Evolutionary conservation across 1,140 invertebrate species (phyloP), one percentile per base, ranked within the genome.

Genomic region (Papilio glaucus): DNA sequence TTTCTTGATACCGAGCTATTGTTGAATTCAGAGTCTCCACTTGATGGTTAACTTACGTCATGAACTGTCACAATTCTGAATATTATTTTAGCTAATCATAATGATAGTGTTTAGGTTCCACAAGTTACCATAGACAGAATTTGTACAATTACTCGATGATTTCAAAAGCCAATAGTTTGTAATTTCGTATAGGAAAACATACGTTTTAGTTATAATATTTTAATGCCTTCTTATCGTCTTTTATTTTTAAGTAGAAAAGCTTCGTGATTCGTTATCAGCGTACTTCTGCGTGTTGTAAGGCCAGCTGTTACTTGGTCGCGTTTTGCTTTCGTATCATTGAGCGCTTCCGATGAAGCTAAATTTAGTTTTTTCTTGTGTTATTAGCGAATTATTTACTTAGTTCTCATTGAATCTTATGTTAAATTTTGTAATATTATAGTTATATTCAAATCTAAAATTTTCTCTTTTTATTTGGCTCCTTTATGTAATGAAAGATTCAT

Each of bases 101-200:
- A 68, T 33, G n/a, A 33, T 69, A 69, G 61, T 71, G 71, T 49
- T 74, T 77, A 77, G 74, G 39, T 69, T 57, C 73, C 77, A 77
- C 74, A 70, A 82, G 80, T 82, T 82, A 82, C 80, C 67, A 69
- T 69, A 69, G 24, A 37, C 41, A 69, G 42, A 49, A 33, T 42
- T 74, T 73, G 79, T 81, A 81, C 79, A 79, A 79, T 79, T 71
- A 72, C 68, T 62, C 26, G 29, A 72, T 62, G 38, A 53, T 65
- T 61, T 38, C 72, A 74, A 68, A 26, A 74, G 24, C 41, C 39
- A 33, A n/a, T 72, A 68, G 45, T 21, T 53, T 49, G 33, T 49
- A 33, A 69, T 37, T 33, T 74, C 69, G 33, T 68, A 60, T 75
- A 75, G 74, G 63, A 65, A 72, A 62, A 49, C 61, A 75, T 75